Evolutionary conservation across 1,140 invertebrate species (phyloP).

Genomic region (Belonocnema kinseyi): DNA sequence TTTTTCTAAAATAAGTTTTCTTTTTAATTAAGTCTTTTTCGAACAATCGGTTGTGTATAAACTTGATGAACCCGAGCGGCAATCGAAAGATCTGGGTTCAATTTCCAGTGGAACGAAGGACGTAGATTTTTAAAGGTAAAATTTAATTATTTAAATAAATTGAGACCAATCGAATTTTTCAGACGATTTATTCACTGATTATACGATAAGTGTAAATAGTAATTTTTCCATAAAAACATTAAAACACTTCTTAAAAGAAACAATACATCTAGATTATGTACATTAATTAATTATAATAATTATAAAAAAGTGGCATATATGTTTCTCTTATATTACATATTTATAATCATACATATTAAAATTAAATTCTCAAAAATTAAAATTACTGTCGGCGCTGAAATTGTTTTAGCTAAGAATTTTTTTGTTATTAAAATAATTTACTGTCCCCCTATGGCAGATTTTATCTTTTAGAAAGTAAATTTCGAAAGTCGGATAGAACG

Average conservation of each 20-base stretch:
- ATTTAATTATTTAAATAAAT: no score
- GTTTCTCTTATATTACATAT: conserved; percentile 35
- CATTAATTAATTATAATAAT: neutral
- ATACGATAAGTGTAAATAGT: conserved; percentile 55
- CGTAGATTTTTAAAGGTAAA: no score
- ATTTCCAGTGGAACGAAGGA: no score
- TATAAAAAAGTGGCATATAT: neutral
- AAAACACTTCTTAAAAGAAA: no score
- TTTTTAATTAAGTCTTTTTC: no score
- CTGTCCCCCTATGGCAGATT: no score
- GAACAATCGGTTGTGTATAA: no score
- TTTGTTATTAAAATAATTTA: neutral
- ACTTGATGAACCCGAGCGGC: no score
- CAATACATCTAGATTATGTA: conserved; percentile 49
- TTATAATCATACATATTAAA: conserved; percentile 39
- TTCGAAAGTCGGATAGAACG: no score
- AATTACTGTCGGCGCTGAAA: neutral
- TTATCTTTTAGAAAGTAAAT: no score
- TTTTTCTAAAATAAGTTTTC: no score
- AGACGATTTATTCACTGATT: conserved; percentile 47
- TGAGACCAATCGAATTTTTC: neutral
- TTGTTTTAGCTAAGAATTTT: neutral
- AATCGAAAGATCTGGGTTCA: no score
- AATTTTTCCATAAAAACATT: conserved; percentile 60
- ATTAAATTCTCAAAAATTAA: conserved; percentile 22